Evolutionary conservation across 1,140 invertebrate genomes (phyloP).

Genomic region (Leptinotarsa lineolata): DNA sequence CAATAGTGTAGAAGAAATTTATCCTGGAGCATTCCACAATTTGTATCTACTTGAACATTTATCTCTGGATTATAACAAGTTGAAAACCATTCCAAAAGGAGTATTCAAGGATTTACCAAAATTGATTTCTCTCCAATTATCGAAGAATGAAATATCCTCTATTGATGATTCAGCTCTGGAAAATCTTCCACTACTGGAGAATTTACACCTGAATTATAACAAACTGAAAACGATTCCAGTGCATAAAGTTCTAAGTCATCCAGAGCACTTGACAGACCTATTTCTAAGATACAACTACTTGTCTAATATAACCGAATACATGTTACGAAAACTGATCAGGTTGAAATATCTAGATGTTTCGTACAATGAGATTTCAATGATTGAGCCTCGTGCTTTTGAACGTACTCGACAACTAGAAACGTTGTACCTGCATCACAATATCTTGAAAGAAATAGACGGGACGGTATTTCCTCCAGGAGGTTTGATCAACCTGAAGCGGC

Average conservation of each 20-base stretch:
- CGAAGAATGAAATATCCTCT: constrained; percentile 27
- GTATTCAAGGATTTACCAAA: constrained; percentile 17
- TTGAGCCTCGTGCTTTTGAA: constrained; percentile 26
- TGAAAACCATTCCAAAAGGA: constrained; percentile 11
- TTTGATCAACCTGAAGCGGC: constrained; percentile 6
- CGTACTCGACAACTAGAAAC: constrained; percentile 19
- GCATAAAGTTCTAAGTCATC: constrained; percentile 10
- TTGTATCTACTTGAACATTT: constrained; percentile 12
- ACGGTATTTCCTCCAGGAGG: constrained; percentile 26
- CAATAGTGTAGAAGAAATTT: constrained; percentile 11
- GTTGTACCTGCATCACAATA: constrained; percentile 29
- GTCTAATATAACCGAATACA: constrained; percentile 15
- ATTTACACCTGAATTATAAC: constrained; percentile 20
- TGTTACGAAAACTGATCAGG: constrained; percentile 29
- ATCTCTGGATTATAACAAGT: not conserved
- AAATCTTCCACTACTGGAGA: constrained; percentile 23
- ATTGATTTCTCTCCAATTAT: constrained; percentile 22
- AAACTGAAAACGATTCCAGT: constrained; percentile 26
- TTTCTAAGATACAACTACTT: constrained; percentile 30
- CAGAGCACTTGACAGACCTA: constrained; percentile 15
- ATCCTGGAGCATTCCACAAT: constrained; percentile 22
- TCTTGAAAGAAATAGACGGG: constrained; percentile 18
- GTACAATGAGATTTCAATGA: constrained; percentile 27
- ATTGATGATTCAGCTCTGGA: constrained; percentile 30
- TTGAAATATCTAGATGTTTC: constrained; percentile 31